These are phyloP conservation scores for Seladonia tumulorum DNA, from an alignment of 2,888 invertebrate species.

Conservation along the genomic window DNA sequence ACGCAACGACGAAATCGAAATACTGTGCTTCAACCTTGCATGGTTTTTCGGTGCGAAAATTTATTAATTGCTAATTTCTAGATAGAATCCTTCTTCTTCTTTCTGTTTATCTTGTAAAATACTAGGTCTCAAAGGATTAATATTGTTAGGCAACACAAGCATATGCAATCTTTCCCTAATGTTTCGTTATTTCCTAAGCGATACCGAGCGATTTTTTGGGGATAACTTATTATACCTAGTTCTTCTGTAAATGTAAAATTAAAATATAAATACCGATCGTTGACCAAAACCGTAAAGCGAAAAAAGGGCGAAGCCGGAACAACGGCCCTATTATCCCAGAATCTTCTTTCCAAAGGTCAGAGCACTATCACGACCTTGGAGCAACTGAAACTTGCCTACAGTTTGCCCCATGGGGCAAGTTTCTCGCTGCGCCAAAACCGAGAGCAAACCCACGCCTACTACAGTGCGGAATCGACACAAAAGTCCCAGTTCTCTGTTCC, in stretches of 20 bases:
- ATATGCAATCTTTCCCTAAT: no score
- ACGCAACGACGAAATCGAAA: background rate
- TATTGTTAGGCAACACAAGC: background rate
- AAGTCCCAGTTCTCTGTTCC: background rate
- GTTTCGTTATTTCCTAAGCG: no score
- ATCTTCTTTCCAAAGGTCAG: background rate
- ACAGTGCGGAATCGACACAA: background rate
- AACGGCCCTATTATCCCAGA: no score
- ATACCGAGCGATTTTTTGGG: no score
- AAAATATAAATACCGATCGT: background rate
- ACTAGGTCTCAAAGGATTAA: background rate
- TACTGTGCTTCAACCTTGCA: background rate
- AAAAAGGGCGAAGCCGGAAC: background rate
- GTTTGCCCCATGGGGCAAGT: background rate
- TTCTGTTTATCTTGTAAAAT: no score
- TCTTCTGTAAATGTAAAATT: background rate
- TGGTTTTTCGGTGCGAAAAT: background rate
- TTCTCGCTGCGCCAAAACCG: no score
- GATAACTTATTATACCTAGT: background rate
- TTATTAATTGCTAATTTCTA: no score
- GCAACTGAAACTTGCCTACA: background rate
- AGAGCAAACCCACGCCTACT: background rate
- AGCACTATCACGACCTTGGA: background rate
- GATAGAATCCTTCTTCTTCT: no score
- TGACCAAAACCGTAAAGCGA: background rate